phyloP scores from a whole-genome alignment of 2,888 invertebrate genomes.

The Sesamia inferens region DNA sequence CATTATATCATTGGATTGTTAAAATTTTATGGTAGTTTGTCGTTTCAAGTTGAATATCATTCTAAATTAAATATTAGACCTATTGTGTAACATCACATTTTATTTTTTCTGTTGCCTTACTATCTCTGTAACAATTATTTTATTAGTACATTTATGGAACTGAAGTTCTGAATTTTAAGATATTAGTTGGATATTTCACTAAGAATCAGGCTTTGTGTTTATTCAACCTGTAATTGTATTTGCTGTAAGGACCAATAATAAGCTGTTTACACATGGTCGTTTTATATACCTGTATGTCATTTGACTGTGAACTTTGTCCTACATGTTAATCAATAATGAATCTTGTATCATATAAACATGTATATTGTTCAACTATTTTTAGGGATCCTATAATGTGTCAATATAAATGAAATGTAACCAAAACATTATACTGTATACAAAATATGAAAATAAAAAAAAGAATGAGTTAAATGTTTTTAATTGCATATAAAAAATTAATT shows the following conservation, averaged over 20 bases:
- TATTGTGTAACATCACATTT: conserved; percentile 58
- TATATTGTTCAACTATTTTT: conserved; percentile 88
- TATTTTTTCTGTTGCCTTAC: conserved; percentile 48
- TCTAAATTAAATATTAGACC: conserved; percentile 44
- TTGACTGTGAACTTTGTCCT: conserved; percentile 76
- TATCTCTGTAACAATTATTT: conserved; percentile 49
- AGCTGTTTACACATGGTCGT: conserved; percentile 77
- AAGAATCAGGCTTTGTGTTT: conserved; percentile 64
- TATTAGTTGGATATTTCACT: conserved; percentile 77
- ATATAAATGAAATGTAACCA: conserved; percentile 89
- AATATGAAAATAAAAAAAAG: conserved; percentile 86
- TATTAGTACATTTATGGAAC: conserved; percentile 60
- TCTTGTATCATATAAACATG: conserved; percentile 87
- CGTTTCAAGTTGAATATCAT: conserved; percentile 54
- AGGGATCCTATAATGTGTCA: conserved; percentile 86
- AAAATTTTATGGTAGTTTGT: conserved; percentile 55
- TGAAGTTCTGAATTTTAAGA: conserved; percentile 66
- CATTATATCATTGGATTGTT: conserved; percentile 64
- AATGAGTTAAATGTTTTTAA: conserved; percentile 72
- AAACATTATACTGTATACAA: conserved; percentile 87
- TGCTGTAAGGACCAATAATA: conserved; percentile 83
- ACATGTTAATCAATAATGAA: conserved; percentile 79
- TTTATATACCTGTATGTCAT: conserved; percentile 79
- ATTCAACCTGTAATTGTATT: conserved; percentile 72
- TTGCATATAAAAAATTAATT: conserved; percentile 51